phyloP scores from a whole-genome alignment of 2,797 vertebrate genomes.

The Hippopotamyrus pictus region DNA sequence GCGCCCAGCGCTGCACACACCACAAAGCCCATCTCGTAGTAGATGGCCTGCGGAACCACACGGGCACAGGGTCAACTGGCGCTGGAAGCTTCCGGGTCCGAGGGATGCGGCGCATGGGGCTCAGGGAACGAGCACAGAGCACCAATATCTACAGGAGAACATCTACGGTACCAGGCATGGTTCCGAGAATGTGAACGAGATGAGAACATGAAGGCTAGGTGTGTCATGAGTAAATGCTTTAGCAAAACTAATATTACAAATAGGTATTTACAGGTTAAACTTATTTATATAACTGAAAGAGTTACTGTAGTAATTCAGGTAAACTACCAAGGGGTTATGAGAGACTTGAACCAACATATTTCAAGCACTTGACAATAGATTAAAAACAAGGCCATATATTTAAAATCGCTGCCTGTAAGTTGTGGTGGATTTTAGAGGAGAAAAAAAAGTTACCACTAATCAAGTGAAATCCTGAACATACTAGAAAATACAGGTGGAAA shows the following conservation, averaged over 20 bases:
- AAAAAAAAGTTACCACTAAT: not conserved
- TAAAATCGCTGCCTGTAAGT: not conserved
- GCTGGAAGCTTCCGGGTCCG: not conserved
- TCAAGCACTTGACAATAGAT: not conserved
- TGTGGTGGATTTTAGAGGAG: not conserved
- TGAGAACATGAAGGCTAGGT: not conserved
- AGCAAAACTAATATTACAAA: not conserved
- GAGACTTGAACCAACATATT: not conserved
- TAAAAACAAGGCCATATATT: not conserved
- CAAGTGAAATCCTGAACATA: not conserved
- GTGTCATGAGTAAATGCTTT: not conserved
- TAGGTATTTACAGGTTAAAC: not conserved
- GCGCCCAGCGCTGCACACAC: constrained; percentile 68
- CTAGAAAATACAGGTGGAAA: not conserved
- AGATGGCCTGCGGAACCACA: constrained; percentile 66
- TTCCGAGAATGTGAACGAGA: not conserved
- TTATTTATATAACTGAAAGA: not conserved
- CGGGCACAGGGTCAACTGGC: not conserved
- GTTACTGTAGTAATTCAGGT: not conserved
- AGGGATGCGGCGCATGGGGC: not conserved
- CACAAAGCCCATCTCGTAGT: constrained; percentile 85
- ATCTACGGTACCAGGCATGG: not conserved
- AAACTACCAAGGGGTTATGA: not conserved
- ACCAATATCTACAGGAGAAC: not conserved
- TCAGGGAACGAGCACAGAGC: not conserved